A percentile compares a stretch with the other conserved stretches of the same genome.
phyloP scores from a whole-genome alignment of 2,888 invertebrate genomes.

The Allygus modestus region DNA sequence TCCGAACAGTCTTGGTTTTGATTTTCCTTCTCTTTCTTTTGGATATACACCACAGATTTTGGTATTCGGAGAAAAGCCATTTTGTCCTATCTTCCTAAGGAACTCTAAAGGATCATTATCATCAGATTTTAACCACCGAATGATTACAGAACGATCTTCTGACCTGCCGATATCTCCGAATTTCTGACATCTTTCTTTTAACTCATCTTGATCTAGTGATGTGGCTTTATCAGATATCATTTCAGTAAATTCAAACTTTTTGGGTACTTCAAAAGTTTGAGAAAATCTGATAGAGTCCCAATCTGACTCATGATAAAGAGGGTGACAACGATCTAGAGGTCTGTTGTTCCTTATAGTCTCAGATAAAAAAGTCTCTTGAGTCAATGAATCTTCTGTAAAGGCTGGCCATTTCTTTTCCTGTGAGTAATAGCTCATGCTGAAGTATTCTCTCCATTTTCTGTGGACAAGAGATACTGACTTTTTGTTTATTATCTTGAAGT shows the following conservation, averaged over 20 bases:
- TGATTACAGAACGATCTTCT: slow-evolving; percentile 42
- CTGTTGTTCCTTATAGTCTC: background rate
- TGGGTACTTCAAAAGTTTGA: slow-evolving; percentile 27
- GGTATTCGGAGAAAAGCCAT: slow-evolving; percentile 2
- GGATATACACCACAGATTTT: slow-evolving; percentile 38
- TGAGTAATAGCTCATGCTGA: background rate
- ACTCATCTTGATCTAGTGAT: background rate
- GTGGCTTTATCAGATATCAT: slow-evolving; percentile 47
- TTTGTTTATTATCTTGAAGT: too few relatives aligned
- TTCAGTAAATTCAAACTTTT: slow-evolving; percentile 20
- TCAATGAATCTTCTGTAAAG: background rate
- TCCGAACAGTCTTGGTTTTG: slow-evolving; percentile 25
- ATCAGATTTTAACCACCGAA: background rate
- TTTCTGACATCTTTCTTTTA: background rate
- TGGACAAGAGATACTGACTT: background rate
- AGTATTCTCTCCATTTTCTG: slow-evolving; percentile 46
- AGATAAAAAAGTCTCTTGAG: background rate
- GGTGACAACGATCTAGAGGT: slow-evolving; percentile 15
- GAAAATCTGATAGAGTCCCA: background rate
- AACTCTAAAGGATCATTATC: slow-evolving; percentile 14
- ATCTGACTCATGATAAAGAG: background rate
- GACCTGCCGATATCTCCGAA: slow-evolving; percentile 21
- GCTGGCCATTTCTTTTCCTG: slow-evolving; percentile 1
- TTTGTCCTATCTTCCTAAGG: background rate
- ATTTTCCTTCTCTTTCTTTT: slow-evolving; percentile 42